A percentile compares a stretch with the other conserved stretches of the same genome.
Evolutionary conservation across 1,140 invertebrate genomes (phyloP).

Genomic region (Atta texana): DNA sequence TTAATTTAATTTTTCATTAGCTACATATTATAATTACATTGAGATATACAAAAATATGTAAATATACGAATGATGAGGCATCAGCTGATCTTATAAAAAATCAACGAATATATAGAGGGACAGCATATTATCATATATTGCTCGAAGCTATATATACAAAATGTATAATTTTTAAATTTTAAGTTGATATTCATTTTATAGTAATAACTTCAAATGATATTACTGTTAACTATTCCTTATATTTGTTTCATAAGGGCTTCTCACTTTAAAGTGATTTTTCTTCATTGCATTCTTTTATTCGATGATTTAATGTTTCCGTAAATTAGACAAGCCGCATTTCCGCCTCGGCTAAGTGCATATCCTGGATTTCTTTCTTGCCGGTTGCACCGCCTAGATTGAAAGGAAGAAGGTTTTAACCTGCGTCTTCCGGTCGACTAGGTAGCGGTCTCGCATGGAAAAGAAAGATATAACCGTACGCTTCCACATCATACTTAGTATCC

Average conservation of each 20-base stretch:
- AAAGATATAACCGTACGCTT: constrained; percentile 48
- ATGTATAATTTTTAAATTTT: constrained; percentile 16
- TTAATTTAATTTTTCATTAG: too few species aligned
- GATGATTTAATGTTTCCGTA: constrained; percentile 64
- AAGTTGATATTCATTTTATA: neutral
- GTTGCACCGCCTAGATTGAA: constrained; percentile 39
- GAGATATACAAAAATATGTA: too few species aligned
- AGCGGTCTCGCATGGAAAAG: constrained; percentile 40
- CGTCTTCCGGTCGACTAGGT: constrained; percentile 75
- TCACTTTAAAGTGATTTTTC: constrained; percentile 61
- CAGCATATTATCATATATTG: neutral
- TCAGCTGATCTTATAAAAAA: too few species aligned
- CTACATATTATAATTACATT: too few species aligned
- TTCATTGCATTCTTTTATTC: constrained; percentile 24
- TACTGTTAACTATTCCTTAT: constrained; percentile 16
- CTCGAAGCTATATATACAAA: neutral
- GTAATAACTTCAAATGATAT: constrained; percentile 1
- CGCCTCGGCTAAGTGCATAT: constrained; percentile 75
- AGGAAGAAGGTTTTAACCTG: constrained; percentile 72
- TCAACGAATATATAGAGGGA: neutral
- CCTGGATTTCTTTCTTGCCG: constrained; percentile 56
- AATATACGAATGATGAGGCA: too few species aligned
- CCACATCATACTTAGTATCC: constrained; percentile 35
- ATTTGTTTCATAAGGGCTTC: neutral
- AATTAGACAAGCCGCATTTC: constrained; percentile 79